Conservation (phyloP, 2,797 vertebrate genomes). For the Eulemur coronatus region DNA sequence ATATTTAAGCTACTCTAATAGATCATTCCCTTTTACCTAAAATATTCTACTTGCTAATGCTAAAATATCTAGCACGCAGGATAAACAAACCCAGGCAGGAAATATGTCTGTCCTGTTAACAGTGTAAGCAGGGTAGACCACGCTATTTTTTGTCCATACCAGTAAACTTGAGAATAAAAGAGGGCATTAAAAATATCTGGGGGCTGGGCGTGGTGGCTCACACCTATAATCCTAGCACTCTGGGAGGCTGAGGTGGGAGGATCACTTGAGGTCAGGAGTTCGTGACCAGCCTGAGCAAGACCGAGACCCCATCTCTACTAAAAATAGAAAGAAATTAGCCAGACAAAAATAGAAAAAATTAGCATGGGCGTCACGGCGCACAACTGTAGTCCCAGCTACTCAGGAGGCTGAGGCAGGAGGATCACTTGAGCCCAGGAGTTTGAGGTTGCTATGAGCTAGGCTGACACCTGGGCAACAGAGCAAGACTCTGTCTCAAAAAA, state of each 20-base stretch:
- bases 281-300: background rate
- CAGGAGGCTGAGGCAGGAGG: too few species aligned
- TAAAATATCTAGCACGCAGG: background rate
- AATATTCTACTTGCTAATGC: background rate
- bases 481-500: too few species aligned
- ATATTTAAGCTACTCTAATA: background rate
- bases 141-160: background rate
- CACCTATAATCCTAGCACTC: background rate
- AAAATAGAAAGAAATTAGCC: background rate
- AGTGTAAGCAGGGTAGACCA: background rate
- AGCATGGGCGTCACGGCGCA: too few species aligned
- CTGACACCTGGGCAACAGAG: too few species aligned
- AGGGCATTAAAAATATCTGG: background rate
- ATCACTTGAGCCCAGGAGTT: too few species aligned
- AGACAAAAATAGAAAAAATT: too few species aligned
- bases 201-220: background rate
- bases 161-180: background rate
- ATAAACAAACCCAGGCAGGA: background rate
- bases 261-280: background rate
- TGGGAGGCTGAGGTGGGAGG: background rate
- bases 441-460: too few species aligned
- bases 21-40: slow-evolving; percentile 27
- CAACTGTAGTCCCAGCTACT: too few species aligned
- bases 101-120: background rate
- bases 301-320: too few species aligned